These are phyloP conservation scores for Cantharis flavilabris DNA, from an alignment of 2,888 invertebrate genomes.

Conservation along the genomic window DNA sequence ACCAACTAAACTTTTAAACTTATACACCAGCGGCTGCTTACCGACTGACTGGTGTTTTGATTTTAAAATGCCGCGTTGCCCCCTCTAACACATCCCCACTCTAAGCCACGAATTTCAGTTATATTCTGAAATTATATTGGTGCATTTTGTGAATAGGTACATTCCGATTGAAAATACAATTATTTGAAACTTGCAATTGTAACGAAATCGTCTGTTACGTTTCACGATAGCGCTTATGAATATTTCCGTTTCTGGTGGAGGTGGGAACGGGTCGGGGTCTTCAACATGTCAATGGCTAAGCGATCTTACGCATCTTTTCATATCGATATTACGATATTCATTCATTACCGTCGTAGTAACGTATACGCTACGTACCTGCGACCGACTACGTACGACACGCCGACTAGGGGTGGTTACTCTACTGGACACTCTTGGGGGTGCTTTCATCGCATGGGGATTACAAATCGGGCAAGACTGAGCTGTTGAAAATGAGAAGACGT, in stretches of 20 bases:
- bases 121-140: conserved; percentile 44
- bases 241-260: not conserved
- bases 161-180: conserved; percentile 29
- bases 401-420: not conserved
- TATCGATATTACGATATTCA: not conserved
- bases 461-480: not conserved
- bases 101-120: conserved; percentile 39
- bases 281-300: not conserved
- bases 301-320: not conserved
- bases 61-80: conserved; percentile 29
- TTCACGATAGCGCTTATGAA: not conserved
- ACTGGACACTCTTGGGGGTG: not conserved
- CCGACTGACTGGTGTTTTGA: conserved; percentile 36
- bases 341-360: not conserved
- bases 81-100: conserved; percentile 33
- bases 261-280: conserved; percentile 1
- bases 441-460: conserved; percentile 7
- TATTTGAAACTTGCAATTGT: conserved; percentile 9
- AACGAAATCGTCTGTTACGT: conserved; percentile 5
- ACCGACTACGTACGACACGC: not conserved
- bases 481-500: conserved; percentile 22
- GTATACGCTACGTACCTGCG: not conserved
- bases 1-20: conserved; percentile 20
- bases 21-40: conserved; percentile 31
- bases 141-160: conserved; percentile 37